Evolutionary conservation across 2,113 vertebrate genomes (phyloP).

Genomic region (Microcebus murinus): DNA sequence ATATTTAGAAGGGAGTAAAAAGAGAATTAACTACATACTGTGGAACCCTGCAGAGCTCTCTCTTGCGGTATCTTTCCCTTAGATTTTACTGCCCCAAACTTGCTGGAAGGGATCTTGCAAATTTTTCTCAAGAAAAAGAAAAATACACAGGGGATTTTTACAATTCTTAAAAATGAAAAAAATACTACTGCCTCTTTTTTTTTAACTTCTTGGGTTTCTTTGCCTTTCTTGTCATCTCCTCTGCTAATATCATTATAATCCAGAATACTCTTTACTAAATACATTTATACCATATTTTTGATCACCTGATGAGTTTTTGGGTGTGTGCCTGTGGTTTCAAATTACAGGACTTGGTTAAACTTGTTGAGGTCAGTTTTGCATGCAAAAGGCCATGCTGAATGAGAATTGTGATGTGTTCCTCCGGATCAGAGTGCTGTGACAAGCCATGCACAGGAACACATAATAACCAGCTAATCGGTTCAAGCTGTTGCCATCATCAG

Average conservation of each 20-base stretch:
- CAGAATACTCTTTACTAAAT: slow-evolving; percentile 13
- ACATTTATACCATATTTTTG: slow-evolving; percentile 30
- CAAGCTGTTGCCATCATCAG: slow-evolving; percentile 66
- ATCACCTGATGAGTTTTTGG: background rate
- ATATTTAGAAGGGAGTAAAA: slow-evolving; percentile 58
- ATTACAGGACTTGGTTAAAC: slow-evolving; percentile 38
- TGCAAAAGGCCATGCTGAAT: background rate
- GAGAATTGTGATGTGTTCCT: slow-evolving; percentile 17
- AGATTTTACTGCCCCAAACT: slow-evolving; percentile 30
- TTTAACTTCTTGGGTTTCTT: background rate
- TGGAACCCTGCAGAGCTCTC: background rate
- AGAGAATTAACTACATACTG: slow-evolving; percentile 48
- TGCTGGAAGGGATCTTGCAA: slow-evolving; percentile 7
- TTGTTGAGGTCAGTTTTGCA: slow-evolving; percentile 41
- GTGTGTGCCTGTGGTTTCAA: slow-evolving; percentile 14
- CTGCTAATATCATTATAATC: background rate
- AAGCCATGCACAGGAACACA: slow-evolving; percentile 43
- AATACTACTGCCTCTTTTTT: background rate
- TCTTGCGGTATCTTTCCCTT: background rate
- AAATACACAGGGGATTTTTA: background rate
- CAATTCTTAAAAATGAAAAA: slow-evolving; percentile 13
- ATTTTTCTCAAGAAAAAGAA: slow-evolving; percentile 14
- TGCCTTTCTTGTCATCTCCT: background rate
- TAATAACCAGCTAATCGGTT: slow-evolving; percentile 59
- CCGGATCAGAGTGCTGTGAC: slow-evolving; percentile 1